Evolutionary conservation across 2,888 invertebrate species (phyloP).

Genomic region (Crocallis elinguaria): DNA sequence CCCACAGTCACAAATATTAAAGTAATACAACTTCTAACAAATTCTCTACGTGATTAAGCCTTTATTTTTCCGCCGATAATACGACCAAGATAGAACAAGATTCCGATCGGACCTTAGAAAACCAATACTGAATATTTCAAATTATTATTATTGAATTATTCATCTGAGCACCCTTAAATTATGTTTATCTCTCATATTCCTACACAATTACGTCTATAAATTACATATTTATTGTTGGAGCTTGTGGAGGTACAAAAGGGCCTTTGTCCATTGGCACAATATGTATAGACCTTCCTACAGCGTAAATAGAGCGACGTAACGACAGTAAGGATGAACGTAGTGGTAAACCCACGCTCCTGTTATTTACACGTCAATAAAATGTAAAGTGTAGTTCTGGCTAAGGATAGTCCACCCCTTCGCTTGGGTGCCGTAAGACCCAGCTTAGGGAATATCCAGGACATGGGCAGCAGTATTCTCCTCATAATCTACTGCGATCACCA

Average conservation of each 20-base stretch:
- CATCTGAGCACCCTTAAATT: constrained; percentile 6
- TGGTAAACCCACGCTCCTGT: neutral
- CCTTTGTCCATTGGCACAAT: constrained; percentile 23
- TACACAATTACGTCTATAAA: constrained; percentile 16
- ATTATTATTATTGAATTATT: constrained; percentile 18
- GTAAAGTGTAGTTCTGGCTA: neutral
- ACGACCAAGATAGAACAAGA: too few species aligned
- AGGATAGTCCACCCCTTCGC: too few species aligned
- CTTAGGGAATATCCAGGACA: too few species aligned
- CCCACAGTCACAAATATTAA: too few species aligned
- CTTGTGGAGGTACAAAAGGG: constrained; percentile 1
- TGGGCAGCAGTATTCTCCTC: too few species aligned
- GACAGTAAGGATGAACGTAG: constrained; percentile 7
- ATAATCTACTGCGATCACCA: too few species aligned
- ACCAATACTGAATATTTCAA: too few species aligned
- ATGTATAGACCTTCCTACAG: neutral
- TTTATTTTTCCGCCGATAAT: too few species aligned
- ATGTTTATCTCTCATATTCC: constrained; percentile 9
- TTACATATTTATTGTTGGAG: constrained; percentile 10
- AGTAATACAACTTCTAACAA: too few species aligned
- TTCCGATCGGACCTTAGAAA: too few species aligned
- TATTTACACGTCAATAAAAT: neutral
- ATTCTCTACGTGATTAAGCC: too few species aligned
- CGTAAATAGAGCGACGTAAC: neutral
- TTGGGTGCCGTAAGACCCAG: too few species aligned